Evolutionary conservation across 2,113 vertebrate species (phyloP).

Genomic region (Nettapus auritus): DNA sequence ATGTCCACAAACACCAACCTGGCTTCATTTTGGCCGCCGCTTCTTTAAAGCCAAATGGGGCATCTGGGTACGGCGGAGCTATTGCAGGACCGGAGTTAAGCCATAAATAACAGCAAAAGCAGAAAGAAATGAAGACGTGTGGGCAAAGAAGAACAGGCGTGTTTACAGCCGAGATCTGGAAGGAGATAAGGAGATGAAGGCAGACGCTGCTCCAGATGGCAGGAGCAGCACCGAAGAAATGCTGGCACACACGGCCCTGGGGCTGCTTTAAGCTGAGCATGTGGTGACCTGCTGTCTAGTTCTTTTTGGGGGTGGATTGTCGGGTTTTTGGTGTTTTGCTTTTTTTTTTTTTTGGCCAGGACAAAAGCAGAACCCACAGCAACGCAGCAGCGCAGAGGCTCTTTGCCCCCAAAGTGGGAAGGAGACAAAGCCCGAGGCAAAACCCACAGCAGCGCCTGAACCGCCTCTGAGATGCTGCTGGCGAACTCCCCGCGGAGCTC

Average conservation of each 20-base stretch:
- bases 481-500: neutral
- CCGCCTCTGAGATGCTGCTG: neutral
- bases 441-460: neutral
- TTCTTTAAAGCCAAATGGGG: accelerated
- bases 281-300: neutral
- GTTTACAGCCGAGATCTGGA: neutral
- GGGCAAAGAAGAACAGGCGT: neutral
- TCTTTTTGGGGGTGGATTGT: neutral
- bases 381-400: accelerated
- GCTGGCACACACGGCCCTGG: neutral
- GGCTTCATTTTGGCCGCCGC: neutral
- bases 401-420: neutral
- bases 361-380: neutral
- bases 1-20: neutral
- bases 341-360: neutral
- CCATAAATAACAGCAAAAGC: neutral
- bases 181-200: neutral
- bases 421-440: neutral
- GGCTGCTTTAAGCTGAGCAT: neutral
- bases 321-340: too few relatives aligned
- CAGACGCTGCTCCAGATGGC: neutral
- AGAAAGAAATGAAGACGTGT: neutral
- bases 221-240: neutral
- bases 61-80: neutral
- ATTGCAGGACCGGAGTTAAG: neutral